Evolutionary conservation across 2,888 invertebrate genomes (phyloP).

Genomic region (Harpagoxenus sublaevis): DNA sequence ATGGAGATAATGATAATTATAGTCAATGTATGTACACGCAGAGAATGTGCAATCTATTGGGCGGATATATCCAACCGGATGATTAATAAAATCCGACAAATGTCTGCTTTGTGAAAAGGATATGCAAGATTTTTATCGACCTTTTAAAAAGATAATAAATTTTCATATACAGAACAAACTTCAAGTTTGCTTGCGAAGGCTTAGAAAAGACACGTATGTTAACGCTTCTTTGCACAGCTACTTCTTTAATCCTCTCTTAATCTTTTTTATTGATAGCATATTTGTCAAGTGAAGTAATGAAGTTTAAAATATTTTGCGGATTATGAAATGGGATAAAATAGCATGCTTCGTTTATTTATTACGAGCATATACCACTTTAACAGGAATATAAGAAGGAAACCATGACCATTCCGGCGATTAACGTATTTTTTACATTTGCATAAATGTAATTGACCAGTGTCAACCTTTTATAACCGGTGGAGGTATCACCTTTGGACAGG

Average conservation of each 20-base stretch:
- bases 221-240: not conserved
- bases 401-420: not conserved
- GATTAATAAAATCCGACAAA: not conserved
- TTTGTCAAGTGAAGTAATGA: too few relatives aligned
- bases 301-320: not conserved
- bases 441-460: constrained; percentile 41
- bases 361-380: not conserved
- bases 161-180: not conserved
- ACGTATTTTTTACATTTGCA: constrained; percentile 23
- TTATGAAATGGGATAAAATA: not conserved
- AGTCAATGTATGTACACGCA: not conserved
- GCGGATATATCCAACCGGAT: not conserved
- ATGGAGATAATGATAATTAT: constrained; percentile 28
- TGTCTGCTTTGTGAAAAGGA: not conserved
- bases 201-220: not conserved
- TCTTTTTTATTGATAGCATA: not conserved
- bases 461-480: not conserved
- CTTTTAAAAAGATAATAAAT: not conserved
- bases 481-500: not conserved
- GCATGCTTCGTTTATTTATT: not conserved
- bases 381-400: not conserved
- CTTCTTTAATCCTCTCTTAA: not conserved
- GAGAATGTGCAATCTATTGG: constrained; percentile 1
- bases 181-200: not conserved
- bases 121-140: not conserved